Evolutionary conservation across 2,888 invertebrate genomes (phyloP), one percentile per base, ranked within the genome.

Genomic region (Psylliodes chrysocephalus): DNA sequence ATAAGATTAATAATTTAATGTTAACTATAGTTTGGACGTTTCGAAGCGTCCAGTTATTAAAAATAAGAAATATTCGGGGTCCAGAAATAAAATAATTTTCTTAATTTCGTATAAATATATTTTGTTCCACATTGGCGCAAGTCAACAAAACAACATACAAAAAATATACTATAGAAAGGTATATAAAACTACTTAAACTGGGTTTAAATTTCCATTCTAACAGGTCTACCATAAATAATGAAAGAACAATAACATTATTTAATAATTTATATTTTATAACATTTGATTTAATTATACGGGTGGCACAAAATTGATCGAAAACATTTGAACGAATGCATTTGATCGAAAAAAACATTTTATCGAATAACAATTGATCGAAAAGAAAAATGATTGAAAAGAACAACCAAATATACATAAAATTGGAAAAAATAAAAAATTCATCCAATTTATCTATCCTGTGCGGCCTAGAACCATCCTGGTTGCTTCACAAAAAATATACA

Each of bases 51-150:
- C 12, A 33, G n/a, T 33, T 33, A 33, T 5, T 33, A n/a, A n/a
- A n/a, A n/a, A n/a, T 8, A 38, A 38, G 38, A 38, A 38, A 38
- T n/a, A n/a, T 38, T 38, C n/a, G 60, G 64, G 60, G 30, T 46
- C 44, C 42, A 49, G 60, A 73, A 73, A 73, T 71, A 73, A 73
- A 73, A 72, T 70, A 71, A 69, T 68, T 67, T 65, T 54, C 68
- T 71, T 72, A 70, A 77, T 81, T 81, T 81, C 79, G 76, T 82
- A 82, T 81, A 82, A 82, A 82, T 82, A 82, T 82, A 82, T 82
- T 82, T 81, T 79, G 77, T 82, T 82, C 82, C 82, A 82, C 82
- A 82, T 81, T 82, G 82, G 82, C 82, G 80, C 82, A 82, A 82
- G 82, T 82, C 82, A 82, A 82, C 82, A 82, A 75, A 71, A 81